phyloP scores from a whole-genome alignment of 2,113 vertebrate genomes.

The Bujurquina vittata region DNA sequence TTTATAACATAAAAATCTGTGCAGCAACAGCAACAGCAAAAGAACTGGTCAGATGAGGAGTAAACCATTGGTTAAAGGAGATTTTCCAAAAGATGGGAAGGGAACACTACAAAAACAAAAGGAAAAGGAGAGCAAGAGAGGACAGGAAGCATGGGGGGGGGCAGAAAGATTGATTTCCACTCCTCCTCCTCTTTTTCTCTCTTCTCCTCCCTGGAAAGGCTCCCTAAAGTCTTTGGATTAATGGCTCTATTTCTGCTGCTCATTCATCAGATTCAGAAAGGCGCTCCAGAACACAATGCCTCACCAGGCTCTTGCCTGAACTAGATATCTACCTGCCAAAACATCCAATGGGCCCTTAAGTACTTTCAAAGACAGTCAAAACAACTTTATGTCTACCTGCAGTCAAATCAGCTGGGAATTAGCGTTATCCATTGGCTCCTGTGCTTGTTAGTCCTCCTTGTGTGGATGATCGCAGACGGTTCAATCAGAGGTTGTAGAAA shows the following conservation, averaged over 20 bases:
- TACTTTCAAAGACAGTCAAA: slow-evolving; percentile 45
- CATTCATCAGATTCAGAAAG: slow-evolving; percentile 67
- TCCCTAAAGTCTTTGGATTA: slow-evolving; percentile 72
- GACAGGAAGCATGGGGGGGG: slow-evolving; percentile 42
- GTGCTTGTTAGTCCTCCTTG: not conserved
- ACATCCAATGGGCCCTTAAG: slow-evolving; percentile 55
- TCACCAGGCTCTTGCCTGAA: slow-evolving; percentile 48
- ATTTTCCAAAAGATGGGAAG: not conserved
- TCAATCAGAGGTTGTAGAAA: not conserved
- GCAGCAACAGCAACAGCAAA: not conserved
- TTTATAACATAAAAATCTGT: not conserved
- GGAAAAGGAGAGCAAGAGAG: slow-evolving; percentile 1
- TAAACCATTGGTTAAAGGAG: not conserved
- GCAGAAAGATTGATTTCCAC: slow-evolving; percentile 79
- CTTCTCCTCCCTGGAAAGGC: slow-evolving; percentile 42
- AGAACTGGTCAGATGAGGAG: not conserved
- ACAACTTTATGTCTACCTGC: slow-evolving; percentile 51
- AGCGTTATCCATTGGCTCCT: not conserved
- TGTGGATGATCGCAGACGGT: slow-evolving; percentile 8
- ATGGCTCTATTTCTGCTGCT: slow-evolving; percentile 69
- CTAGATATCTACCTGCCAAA: slow-evolving; percentile 61
- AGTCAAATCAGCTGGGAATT: slow-evolving; percentile 26
- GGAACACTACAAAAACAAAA: slow-evolving; percentile 23
- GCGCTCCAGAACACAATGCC: slow-evolving; percentile 64
- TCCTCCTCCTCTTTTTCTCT: slow-evolving; percentile 56